Evolutionary conservation across 30 jellyfish, hydroid and myxozoan species (phyloP), one percentile per base, ranked within the genome.

Genomic region (Morbakka virulenta): DNA sequence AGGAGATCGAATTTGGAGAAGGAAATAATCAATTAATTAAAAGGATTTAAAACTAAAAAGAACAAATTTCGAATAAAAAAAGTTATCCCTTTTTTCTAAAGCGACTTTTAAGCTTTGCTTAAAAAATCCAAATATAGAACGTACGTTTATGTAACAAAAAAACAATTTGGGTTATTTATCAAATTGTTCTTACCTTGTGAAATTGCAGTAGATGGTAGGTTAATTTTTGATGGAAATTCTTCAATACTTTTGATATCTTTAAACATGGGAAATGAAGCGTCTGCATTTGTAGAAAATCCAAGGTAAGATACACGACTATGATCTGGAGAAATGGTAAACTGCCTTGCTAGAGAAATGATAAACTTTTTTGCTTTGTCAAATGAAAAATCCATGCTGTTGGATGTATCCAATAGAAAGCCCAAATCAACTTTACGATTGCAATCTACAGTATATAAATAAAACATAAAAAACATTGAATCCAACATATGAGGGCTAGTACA

Each of bases 351-450:
- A 27, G 83, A 81, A 50, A 79, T 21, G 51, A 91, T 85, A 82
- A 84, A 91, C 30, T 84, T 74, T 72, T 79, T 84, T 17, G 95
- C 94, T 51, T 68, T 17, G 2, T 68, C 95, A 28, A 29, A 51
- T 52, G 71, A 57, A 24, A 70, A 25, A 17, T 50, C 76, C 35
- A 69, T 52, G 68, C 91, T 85, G 36, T 82, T 85, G 30, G 96
- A 91, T 11, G 52, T 64, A 64, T 91, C 96, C 52, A 77, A 89
- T 34, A 91, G 32, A 62, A 91, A 91, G 2, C 96, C 98, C 32
- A 91, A 82, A 50, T 91, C 98, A 17, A 91, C 35, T 1, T 47
- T 57, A 77, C 69, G 66, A 73, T 84, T 84, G 62, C 98, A 91
- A 12, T 52, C 96, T 91, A 30, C 1, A 26, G 47, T 6, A 41